Evolutionary conservation across 2,113 vertebrate genomes (phyloP), one percentile per base, ranked within the genome.

Genomic region (Acanthochromis polyacanthus): DNA sequence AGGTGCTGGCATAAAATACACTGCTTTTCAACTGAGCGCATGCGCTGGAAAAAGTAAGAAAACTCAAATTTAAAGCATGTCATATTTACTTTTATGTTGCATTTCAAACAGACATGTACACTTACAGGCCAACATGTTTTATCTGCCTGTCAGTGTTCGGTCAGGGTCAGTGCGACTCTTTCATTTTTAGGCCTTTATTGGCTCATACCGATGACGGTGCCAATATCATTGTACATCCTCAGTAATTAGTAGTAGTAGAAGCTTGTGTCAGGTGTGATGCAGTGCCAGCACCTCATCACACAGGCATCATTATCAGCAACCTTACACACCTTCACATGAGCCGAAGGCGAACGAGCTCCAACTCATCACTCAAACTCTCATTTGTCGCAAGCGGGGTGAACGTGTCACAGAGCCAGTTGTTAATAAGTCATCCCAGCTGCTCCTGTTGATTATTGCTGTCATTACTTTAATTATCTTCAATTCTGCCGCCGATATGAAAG

Each of bases 391-490:
- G 78, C 30, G 81, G 91, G 90, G 88, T 86, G 88, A 92, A 80
- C 68, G 62, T 92, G 87, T 89, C 90, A 84, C 84, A 57, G 76
- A 90, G 85, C 85, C 89, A 84, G 87, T 89, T 88, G 84, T 88
- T 93, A 92, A 92, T 92, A 94, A 93, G 90, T 94, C 89, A 92
- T 91, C 90, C 81, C 88, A 88, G 90, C 92, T 93, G 92, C 88
- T 91, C 90, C 80, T 78, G 86, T 85, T 91, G 89, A 92, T 93
- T 94, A 93, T 93, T 83, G 80, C 87, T 65, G 85, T 91, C 91
- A 92, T 94, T 92, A 93, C 86, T 94, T 92, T 91, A 94, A 94
- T 94, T 91, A 94, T 93, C 90, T 92, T 72, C 83, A 87, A 76
- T 88, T 89, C 88, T 80, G 79, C 89, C 88, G 86, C 86, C 84